Evolutionary conservation across 2,797 vertebrate species (phyloP), one percentile per base, ranked within the genome.

Genomic region (Allobates femoralis): DNA sequence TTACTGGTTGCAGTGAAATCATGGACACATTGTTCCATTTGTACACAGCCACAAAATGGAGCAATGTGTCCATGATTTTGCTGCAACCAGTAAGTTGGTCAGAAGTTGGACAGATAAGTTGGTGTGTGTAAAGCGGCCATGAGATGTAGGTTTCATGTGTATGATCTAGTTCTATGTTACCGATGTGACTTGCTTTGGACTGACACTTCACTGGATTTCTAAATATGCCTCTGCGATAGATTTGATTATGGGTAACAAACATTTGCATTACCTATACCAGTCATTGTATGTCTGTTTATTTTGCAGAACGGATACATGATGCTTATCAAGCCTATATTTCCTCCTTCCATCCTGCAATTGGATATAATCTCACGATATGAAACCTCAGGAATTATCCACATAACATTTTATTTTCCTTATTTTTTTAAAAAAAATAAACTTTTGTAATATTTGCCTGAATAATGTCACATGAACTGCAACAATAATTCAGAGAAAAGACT

Each of bases 221-320:
- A 66, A 34, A 34, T 69, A 32, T 41, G 21, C 2, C 34, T 41
- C 19, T 71, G 67, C 64, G 32, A 21, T 69, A 34, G 34, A 23
- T 71, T 11, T 71, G 37, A 41, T 21, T 3, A n/a, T 11, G 34
- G 11, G 34, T 21, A 46, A 66, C 28, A 67, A 37, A 21, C 34
- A 41, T 71, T 23, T 71, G 3, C 19, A 41, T 23, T 12, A 21
- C 37, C 12, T 14, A 16, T 71, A 69, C 16, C 34, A 69, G 14
- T 41, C 23, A 23, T 23, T 71, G 15, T 41, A 37, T 60, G n/a
- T 71, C 18, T 67, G 2, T 62, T 73, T 87, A 34, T 83, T 83
- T 87, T 87, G 26, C 21, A 87, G 86, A 53, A 53, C 11, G 14
- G 81, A 79, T 12, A 66, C 62, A n/a, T 79, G 74, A 83, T 28